These are phyloP conservation scores for Clupea harengus DNA, from an alignment of 2,113 vertebrate species.

Conservation along the genomic window DNA sequence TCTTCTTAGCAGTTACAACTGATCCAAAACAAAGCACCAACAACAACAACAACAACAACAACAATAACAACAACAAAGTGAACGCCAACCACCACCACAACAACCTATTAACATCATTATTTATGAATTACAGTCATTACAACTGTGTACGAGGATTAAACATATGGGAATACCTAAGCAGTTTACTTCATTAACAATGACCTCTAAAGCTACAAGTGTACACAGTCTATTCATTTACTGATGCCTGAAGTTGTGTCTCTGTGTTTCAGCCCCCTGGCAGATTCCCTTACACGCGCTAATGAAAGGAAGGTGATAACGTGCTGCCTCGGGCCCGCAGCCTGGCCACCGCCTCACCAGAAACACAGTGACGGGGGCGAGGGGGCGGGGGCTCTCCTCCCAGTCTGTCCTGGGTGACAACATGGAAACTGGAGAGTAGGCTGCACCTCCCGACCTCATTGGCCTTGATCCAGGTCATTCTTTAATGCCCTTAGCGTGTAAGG, in stretches of 20 bases:
- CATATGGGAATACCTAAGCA: no score
- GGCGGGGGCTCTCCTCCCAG: neutral
- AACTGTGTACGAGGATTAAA: no score
- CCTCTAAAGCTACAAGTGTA: neutral
- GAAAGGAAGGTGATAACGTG: neutral
- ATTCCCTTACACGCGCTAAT: neutral
- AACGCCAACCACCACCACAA: neutral
- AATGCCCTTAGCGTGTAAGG: neutral
- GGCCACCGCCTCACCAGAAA: neutral
- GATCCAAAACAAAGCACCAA: neutral
- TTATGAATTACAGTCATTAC: no score
- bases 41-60: neutral
- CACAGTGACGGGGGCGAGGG: neutral
- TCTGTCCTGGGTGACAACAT: neutral
- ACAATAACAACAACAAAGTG: neutral
- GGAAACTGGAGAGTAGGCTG: neutral
- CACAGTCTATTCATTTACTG: neutral
- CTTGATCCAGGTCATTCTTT: neutral
- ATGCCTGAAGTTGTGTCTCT: neutral
- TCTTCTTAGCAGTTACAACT: neutral
- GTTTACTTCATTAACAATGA: neutral
- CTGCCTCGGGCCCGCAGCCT: neutral
- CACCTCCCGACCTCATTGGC: neutral
- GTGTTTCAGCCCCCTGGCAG: neutral
- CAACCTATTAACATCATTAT: neutral